Evolutionary conservation across 2,797 vertebrate genomes (phyloP), one percentile per base, ranked within the genome.

Genomic region (Pelobates cultripes): DNA sequence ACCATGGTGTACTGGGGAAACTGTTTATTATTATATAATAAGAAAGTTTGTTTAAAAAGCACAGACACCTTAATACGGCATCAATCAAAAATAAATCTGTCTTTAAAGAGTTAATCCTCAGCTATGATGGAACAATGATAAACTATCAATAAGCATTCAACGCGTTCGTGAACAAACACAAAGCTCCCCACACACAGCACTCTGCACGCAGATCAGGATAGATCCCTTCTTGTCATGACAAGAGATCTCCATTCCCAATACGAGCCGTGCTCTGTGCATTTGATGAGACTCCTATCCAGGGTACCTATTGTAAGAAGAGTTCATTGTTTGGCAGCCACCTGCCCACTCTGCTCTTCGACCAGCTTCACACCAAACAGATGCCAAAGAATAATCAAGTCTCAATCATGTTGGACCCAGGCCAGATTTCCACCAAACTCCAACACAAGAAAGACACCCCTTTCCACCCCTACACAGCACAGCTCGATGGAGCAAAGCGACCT

Each of bases 241-340:
- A 68, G 72, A n/a, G 61, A 40, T 64, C 61, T 64, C 66, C 13
- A 44, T 47, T 40, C 57, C 79, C 67, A 42, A 47, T 13, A 57
- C 63, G 41, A 83, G 78, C 79, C 55, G 70, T 75, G 81, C 64
- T 53, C 61, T 73, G 63, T 73, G 47, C 63, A 57, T 55, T 51
- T n/a, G 57, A 43, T 43, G 28, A 64, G 77, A 75, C 81, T 79
- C 73, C 67, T 70, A 66, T 83, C 44, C 63, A 40, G 70, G 75
- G 81, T 68, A 75, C 64, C 81, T 83, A 78, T 78, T 78, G 75
- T 78, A 64, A 63, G 40, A 43, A 45, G 72, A 64, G 64, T 17
- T 70, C 77, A 70, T 84, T 79, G 77, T 84, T 70, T 43, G 15
- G 47, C 77, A 75, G 57, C 82, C 82, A 84, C 77, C 82, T 84